Base-by-base conservation (phyloP, 2,113 vertebrate genomes). In the Petrocephalus zakoni region DNA sequence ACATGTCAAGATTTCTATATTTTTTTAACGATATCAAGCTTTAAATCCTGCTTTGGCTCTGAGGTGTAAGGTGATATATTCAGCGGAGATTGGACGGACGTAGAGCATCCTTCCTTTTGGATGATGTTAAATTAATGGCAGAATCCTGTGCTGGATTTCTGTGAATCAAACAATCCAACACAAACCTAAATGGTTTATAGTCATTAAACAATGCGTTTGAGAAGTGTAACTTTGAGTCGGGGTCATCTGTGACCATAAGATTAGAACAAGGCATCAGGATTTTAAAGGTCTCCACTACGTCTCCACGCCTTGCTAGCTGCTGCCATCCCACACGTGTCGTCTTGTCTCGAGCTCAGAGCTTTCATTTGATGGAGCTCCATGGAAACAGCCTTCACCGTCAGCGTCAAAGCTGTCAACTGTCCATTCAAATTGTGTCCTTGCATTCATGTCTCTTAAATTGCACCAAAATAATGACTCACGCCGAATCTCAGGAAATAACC, bases 351-450 rank as follows among this genome's bases (percentile, higher is more conserved):
- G 78, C 53, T 58, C 78, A 61, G 47, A 81, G 88, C 75, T 46
- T 84, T 49, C 34, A 49, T 88, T 83, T 25, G 53, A 84, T 25
- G 78, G 49, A 42, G 86, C 86, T 52, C 90, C 92, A 91, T 93
- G 91, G 92, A 55, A 91, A 93, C 92, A 29, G 55, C 49, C 88
- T 89, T 90, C 37, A 87, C 89, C 90, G 88, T 91, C 85, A 53
- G 52, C 46, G 64, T 90, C 86, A 89, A 52, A 85, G 4, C 75
- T 89, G 86, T 82, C 8, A 83, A 88, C 75, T 90, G 83, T 81
- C 7, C 85, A 87, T 81, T 90, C 88, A 90, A 61, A 49, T 89
- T 90, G 81, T 49, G 1, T 90, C 88, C 53, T 89, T 88, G 82
- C 52, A 64, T 82, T 17, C 86, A 6, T 19, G 46, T 53, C 75